A percentile compares a stretch with the other conserved stretches of the same genome.
Conservation (phyloP, 2,888 invertebrate genomes). For the Petrolisthes manimaculis region DNA sequence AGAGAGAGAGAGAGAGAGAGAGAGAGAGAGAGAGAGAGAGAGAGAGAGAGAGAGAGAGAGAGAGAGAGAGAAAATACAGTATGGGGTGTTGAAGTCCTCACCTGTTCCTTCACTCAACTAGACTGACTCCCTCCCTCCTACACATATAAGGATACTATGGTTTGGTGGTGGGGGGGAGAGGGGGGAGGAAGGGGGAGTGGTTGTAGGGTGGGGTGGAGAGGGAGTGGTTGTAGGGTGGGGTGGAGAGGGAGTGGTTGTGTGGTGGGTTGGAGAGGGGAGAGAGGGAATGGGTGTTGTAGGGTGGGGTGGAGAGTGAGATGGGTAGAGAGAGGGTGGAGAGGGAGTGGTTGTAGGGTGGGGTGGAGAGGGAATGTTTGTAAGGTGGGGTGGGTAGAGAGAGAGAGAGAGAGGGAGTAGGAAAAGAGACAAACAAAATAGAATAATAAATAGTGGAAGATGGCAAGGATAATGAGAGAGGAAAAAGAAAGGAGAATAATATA, state of each 20-base stretch:
- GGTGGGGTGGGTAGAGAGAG: neutral
- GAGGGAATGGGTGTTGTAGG: neutral
- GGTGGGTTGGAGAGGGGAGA: neutral
- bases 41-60: too few species aligned
- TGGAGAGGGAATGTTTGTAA: neutral
- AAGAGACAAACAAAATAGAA: too few species aligned
- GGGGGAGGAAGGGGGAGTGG: neutral
- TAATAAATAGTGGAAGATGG: too few species aligned
- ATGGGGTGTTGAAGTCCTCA: too few species aligned
- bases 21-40: neutral
- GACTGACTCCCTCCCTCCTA: too few species aligned
- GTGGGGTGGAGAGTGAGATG: neutral
- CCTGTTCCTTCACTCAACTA: too few species aligned
- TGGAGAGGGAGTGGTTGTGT: neutral
- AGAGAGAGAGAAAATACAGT: neutral
- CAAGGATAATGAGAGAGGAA: too few species aligned
- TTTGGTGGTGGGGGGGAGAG: neutral
- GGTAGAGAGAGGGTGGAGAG: neutral
- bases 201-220: neutral
- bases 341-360: neutral
- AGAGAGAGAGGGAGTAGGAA: neutral
- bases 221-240: neutral
- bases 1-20: conserved; percentile 6
- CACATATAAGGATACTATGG: neutral
- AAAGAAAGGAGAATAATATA: too few species aligned